Evolutionary conservation across 2,113 vertebrate genomes (phyloP).

Genomic region (Coturnix japonica): DNA sequence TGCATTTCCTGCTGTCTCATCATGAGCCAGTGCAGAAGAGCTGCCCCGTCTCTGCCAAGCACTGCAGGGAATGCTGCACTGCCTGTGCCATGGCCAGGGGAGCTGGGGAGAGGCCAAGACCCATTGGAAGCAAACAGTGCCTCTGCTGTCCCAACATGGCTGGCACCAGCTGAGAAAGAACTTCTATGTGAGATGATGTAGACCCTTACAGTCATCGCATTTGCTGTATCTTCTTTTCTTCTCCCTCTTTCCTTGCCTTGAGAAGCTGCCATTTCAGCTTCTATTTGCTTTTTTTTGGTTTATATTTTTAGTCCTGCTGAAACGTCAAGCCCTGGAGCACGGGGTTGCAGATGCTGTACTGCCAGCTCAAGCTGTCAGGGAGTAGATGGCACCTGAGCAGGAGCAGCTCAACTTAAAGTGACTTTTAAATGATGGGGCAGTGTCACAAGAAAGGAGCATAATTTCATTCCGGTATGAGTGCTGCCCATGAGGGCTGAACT

Average conservation of each 20-base stretch:
- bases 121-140: background rate
- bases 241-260: background rate
- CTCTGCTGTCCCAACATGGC: background rate
- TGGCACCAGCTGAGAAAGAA: background rate
- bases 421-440: background rate
- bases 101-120: background rate
- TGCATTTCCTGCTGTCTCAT: background rate
- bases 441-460: background rate
- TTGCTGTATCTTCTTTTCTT: background rate
- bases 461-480: background rate
- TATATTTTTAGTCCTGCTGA: background rate
- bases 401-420: constrained; percentile 22
- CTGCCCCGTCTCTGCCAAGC: rapidly evolving
- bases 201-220: background rate
- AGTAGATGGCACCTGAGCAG: constrained; percentile 29
- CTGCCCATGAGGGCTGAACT: background rate
- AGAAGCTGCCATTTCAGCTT: constrained; percentile 26
- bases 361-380: background rate
- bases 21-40: rapidly evolving
- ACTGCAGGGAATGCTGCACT: rapidly evolving
- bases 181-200: constrained; percentile 30
- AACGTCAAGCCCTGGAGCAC: background rate
- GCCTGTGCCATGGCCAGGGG: rapidly evolving
- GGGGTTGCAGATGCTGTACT: constrained; percentile 10
- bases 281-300: constrained; percentile 28